Base-by-base conservation (phyloP, 1,140 invertebrate species). In the Mylabris phalerata region DNA sequence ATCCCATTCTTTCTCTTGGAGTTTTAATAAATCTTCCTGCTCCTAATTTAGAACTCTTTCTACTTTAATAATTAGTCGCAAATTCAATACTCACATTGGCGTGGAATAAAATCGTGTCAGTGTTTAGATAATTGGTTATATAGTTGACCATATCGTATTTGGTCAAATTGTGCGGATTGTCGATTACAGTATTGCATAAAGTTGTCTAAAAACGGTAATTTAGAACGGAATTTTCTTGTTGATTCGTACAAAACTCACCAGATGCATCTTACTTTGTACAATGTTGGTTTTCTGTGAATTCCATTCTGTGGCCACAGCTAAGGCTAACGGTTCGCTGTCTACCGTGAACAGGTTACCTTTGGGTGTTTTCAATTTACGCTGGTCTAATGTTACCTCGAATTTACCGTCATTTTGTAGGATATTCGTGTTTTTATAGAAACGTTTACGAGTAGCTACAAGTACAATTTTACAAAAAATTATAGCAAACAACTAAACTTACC, bases 281-380 rank as follows among this genome's bases (percentile, higher is more conserved):
- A 98, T 90, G 55, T 78, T 78, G 40, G 89, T 81, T 59, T 84
- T 82, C 72, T 98, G 93, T n/a, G 84, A 76, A 67, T 92, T 84
- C 90, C 95, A 98, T 81, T 98, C 95, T 47, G 87, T 82, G 3
- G 93, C 92, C 41, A 98, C 82, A 10, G 91, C 92, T 54, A 95
- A 77, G 10, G 95, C 95, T 39, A 98, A 75, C n/a, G 86, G 82
- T 77, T 97, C 90, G 75, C 83, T 93, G 26, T 85, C 80, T 0
- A 96, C 84, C 66, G 81, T 78, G 65, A 96, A 87, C 9, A 87
- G 68, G 55, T 83, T 80, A 4, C 92, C 92, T 67, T 82, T 82
- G 0, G 93, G 93, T 32, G 94, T 96, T 77, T 93, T 93, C 6
- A 96, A 73, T 73, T 92, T 92, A 26, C 85, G 80, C 69, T 92